Evolutionary conservation across 2,797 vertebrate genomes (phyloP), one percentile per base, ranked within the genome.

Genomic region (Poecilia wingei): DNA sequence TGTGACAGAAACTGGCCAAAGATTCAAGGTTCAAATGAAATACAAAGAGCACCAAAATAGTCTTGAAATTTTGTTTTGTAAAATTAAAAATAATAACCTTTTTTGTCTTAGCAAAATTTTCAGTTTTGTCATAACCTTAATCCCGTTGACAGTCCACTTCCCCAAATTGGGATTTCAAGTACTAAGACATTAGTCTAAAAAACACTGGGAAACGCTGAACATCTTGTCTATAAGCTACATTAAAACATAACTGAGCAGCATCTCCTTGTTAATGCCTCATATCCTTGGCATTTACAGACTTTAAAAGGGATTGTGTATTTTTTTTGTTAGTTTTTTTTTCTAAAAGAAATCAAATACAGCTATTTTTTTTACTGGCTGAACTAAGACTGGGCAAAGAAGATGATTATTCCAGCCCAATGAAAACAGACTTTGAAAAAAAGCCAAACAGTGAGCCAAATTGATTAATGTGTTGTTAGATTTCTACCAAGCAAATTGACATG

Each of bases 401-500:
- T 33, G 68, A 74, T 73, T 79, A 76, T 57, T 79, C 71, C 80
- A 81, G 28, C 46, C 57, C 81, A 3, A 33, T 77, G 75, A 81
- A 78, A 89, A 87, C 64, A 64, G 74, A 46, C 18, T 6, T 53
- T 55, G 69, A 77, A 31, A 59, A 79, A 79, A 82, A 83, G 36
- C 33, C 59, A 76, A 84, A 82, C 9, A 39, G 79, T 84, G 88
- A 87, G 89, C 81, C 81, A 85, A 89, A 85, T 46, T 86, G 82
- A 90, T 88, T 86, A 88, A 91, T 92, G 82, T 87, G 80, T 85
- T 90, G 81, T 88, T 93, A 75, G 81, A 88, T 87, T 87, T 84
- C 74, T 51, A 70, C 59, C 1, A 51, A 79, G 69, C 80, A 79
- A 75, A 76, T 83, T 86, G 84, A 89, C 84, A 83, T 83, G 68